These are phyloP conservation scores for Otocyon megalotis DNA, from an alignment of 2,113 vertebrate species.

Conservation along the genomic window DNA sequence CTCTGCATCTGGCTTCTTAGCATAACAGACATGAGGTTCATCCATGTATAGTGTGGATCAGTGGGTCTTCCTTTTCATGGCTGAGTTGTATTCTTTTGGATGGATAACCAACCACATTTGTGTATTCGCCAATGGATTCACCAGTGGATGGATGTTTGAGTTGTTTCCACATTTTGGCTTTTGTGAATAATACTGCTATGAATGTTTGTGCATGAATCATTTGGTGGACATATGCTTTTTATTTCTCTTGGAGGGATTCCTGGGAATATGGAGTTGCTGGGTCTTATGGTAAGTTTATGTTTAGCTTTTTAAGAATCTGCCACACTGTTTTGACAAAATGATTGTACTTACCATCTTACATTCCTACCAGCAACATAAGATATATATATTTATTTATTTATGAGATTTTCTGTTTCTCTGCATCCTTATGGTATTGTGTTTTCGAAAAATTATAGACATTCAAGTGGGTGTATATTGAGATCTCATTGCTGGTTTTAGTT, in stretches of 20 bases:
- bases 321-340: neutral
- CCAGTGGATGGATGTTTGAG: neutral
- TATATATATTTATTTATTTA: neutral
- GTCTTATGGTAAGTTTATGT: neutral
- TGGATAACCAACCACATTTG: neutral
- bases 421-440: neutral
- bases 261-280: neutral
- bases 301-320: neutral
- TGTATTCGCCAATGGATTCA: neutral
- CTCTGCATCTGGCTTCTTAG: neutral
- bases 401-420: neutral
- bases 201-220: neutral
- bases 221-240: neutral
- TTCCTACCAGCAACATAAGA: neutral
- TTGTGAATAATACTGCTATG: neutral
- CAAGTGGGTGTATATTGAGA: neutral
- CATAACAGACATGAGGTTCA: neutral
- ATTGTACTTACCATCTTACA: neutral
- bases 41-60: fast-evolving
- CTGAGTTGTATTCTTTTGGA: neutral
- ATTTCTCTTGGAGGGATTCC: neutral
- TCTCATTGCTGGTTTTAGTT: neutral
- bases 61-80: too few relatives aligned
- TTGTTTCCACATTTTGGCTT: neutral
- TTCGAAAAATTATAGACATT: neutral